phyloP scores from a whole-genome alignment of 2,888 invertebrate genomes.

The Ashinkailepas kermadecensis region DNA sequence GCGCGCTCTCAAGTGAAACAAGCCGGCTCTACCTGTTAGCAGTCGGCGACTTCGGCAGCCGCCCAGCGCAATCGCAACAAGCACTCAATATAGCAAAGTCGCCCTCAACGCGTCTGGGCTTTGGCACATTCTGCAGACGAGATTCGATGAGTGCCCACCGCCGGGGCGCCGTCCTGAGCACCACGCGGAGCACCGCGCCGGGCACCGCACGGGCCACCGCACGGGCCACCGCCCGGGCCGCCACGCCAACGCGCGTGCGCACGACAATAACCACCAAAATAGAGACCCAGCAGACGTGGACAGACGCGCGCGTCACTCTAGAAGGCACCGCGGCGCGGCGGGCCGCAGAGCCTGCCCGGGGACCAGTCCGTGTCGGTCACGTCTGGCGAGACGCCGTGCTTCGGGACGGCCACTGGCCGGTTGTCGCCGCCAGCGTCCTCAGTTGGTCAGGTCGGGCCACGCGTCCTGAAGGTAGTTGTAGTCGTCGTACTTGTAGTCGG shows the following conservation, averaged over 20 bases:
- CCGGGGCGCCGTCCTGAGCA: background rate
- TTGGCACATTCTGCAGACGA: slow-evolving; percentile 9
- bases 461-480: background rate
- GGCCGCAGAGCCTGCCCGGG: background rate
- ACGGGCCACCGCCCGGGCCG: too few relatives aligned
- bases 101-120: background rate
- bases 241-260: background rate
- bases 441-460: background rate
- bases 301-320: background rate
- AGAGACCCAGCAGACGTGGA: background rate
- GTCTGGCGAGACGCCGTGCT: too few relatives aligned
- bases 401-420: background rate
- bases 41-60: background rate
- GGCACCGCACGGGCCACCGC: too few relatives aligned
- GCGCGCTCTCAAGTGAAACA: background rate
- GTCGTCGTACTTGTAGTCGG: background rate
- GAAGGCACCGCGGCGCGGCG: background rate
- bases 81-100: background rate
- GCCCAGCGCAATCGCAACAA: background rate
- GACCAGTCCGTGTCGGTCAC: too few relatives aligned
- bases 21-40: background rate
- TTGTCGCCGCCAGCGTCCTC: background rate
- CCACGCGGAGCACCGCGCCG: too few relatives aligned
- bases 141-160: background rate
- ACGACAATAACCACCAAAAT: background rate